phyloP scores from a whole-genome alignment of 2,113 vertebrate species.

The Camelus dromedarius region DNA sequence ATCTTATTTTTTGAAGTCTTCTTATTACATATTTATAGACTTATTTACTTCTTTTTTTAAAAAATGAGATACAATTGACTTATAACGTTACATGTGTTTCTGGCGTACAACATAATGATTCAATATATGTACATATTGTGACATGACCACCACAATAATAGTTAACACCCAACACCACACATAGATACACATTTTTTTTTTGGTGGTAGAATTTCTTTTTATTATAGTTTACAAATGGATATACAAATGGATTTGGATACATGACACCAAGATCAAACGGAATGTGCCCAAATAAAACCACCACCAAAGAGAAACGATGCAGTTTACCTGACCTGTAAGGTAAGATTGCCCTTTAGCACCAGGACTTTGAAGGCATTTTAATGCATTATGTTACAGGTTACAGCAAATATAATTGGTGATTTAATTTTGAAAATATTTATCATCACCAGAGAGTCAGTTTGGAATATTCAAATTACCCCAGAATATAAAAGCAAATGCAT shows the following conservation, averaged over 20 bases:
- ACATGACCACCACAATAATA: not conserved
- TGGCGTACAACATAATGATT: not conserved
- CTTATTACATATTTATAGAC: not conserved
- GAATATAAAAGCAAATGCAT: conserved; percentile 22
- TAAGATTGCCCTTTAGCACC: not conserved
- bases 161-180: not conserved
- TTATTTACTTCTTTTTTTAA: not conserved
- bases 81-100: not conserved
- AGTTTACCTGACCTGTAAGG: not conserved
- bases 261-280: not conserved
- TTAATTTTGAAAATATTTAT: conserved; percentile 52
- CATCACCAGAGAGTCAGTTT: not conserved
- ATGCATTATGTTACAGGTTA: not conserved
- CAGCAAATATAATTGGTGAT: not conserved
- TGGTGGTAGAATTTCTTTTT: not conserved
- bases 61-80: not conserved
- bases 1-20: not conserved
- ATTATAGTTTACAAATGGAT: not conserved
- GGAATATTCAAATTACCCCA: not conserved
- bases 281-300: not conserved
- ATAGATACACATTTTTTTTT: not conserved
- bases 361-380: conserved; percentile 15
- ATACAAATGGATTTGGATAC: not conserved
- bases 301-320: not conserved
- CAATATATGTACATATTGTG: not conserved